phyloP scores from a whole-genome alignment of 2,888 invertebrate genomes.

The Chrysodeixis includens region DNA sequence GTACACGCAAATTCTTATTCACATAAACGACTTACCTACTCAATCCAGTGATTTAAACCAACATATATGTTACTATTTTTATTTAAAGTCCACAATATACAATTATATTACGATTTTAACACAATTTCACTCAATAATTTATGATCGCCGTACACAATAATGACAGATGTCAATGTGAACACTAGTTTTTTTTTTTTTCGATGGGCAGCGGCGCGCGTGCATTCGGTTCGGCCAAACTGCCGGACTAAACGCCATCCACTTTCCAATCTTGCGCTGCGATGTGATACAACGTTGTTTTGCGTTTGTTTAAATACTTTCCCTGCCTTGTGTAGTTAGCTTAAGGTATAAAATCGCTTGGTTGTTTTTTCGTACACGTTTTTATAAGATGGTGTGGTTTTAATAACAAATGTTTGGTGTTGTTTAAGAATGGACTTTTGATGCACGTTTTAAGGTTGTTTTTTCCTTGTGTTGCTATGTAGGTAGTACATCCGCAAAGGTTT shows the following conservation, averaged over 20 bases:
- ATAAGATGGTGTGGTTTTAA: slow-evolving; percentile 43
- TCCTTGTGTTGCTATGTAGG: slow-evolving; percentile 39
- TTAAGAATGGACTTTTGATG: slow-evolving; percentile 20
- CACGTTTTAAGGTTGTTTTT: slow-evolving; percentile 26
- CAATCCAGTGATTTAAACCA: slow-evolving; percentile 9
- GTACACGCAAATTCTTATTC: slow-evolving; percentile 41
- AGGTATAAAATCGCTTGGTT: slow-evolving; percentile 11
- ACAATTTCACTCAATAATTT: slow-evolving; percentile 29
- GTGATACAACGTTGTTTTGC: slow-evolving; percentile 20
- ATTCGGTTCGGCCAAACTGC: slow-evolving; percentile 60
- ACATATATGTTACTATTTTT: slow-evolving; percentile 29
- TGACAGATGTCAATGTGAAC: slow-evolving; percentile 70
- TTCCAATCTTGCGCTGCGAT: slow-evolving; percentile 74
- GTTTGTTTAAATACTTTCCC: slow-evolving; percentile 33
- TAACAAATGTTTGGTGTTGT: slow-evolving; percentile 43
- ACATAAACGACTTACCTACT: slow-evolving; percentile 37
- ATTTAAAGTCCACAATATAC: background rate
- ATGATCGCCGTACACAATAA: slow-evolving; percentile 47
- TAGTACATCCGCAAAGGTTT: slow-evolving; percentile 57
- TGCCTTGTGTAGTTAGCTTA: slow-evolving; percentile 17
- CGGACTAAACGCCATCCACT: slow-evolving; percentile 75
- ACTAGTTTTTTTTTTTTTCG: slow-evolving; percentile 57
- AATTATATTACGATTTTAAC: slow-evolving; percentile 22
- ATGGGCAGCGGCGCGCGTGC: slow-evolving; percentile 60
- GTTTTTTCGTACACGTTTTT: background rate